Evolutionary conservation across 2,888 invertebrate genomes (phyloP).

Genomic region (Lamellibrachia columna): DNA sequence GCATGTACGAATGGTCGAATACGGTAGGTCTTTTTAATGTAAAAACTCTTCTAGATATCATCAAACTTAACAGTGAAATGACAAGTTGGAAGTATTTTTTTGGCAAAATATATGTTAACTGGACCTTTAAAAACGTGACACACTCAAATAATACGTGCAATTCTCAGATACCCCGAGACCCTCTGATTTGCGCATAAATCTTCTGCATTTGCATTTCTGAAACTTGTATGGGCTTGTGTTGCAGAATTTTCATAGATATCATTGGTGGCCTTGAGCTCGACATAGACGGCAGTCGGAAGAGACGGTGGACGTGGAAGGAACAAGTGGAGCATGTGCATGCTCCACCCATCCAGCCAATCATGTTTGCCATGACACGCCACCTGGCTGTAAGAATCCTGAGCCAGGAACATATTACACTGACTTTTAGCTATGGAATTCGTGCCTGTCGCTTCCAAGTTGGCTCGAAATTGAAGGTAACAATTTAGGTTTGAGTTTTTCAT

Average conservation of each 20-base stretch:
- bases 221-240: conserved; percentile 18
- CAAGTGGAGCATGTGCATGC: conserved; percentile 60
- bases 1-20: too few relatives aligned
- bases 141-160: too few relatives aligned
- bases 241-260: conserved; percentile 50
- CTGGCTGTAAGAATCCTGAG: conserved; percentile 56
- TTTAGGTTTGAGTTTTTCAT: background rate
- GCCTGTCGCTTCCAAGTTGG: conserved; percentile 63
- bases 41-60: too few relatives aligned
- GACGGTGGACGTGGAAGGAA: conserved; percentile 63
- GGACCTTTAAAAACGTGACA: too few relatives aligned
- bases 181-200: too few relatives aligned
- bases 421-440: conserved; percentile 52
- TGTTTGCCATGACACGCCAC: conserved; percentile 55
- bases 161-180: too few relatives aligned
- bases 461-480: conserved; percentile 57
- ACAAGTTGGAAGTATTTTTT: too few relatives aligned
- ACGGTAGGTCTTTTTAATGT: too few relatives aligned
- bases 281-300: conserved; percentile 48
- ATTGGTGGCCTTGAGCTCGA: conserved; percentile 61
- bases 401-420: conserved; percentile 59
- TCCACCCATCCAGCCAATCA: conserved; percentile 65
- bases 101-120: too few relatives aligned
- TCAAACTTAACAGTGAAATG: too few relatives aligned
- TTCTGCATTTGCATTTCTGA: background rate